These are phyloP conservation scores for Drosophila truncata DNA, from an alignment of 1,140 invertebrate genomes.

Conservation along the genomic window DNA sequence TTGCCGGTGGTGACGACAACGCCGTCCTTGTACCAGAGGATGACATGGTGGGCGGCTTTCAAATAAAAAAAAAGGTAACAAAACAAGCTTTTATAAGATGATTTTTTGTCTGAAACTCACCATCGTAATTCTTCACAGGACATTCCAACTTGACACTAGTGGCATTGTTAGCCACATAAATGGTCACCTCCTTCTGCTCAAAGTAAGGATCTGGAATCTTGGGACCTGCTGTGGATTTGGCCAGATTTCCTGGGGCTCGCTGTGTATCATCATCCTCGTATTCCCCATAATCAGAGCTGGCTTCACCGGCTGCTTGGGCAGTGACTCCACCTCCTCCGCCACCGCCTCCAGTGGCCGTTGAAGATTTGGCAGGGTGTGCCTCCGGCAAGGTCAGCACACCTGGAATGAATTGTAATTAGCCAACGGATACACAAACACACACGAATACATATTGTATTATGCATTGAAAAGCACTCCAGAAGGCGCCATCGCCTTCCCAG, in stretches of 20 bases:
- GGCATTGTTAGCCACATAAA: slow-evolving; percentile 48
- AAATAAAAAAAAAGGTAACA: neutral
- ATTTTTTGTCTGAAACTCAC: slow-evolving; percentile 30
- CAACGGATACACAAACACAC: neutral
- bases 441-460: slow-evolving; percentile 31
- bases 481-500: slow-evolving; percentile 37
- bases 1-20: slow-evolving; percentile 37
- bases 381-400: slow-evolving; percentile 69
- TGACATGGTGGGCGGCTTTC: slow-evolving; percentile 49
- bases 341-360: slow-evolving; percentile 18
- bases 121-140: slow-evolving; percentile 68
- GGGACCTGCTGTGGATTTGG: slow-evolving; percentile 49
- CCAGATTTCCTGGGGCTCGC: slow-evolving; percentile 53
- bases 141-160: slow-evolving; percentile 58
- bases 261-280: slow-evolving; percentile 57
- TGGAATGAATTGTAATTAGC: slow-evolving; percentile 63
- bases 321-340: slow-evolving; percentile 25
- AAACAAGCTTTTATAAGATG: too few species aligned
- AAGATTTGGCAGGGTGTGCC: slow-evolving; percentile 49
- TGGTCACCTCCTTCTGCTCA: slow-evolving; percentile 37
- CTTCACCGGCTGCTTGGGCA: slow-evolving; percentile 25
- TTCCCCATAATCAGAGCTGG: slow-evolving; percentile 33
- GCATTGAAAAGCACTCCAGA: slow-evolving; percentile 65
- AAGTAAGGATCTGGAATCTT: slow-evolving; percentile 51
- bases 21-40: slow-evolving; percentile 64